These are phyloP conservation scores for Herpailurus yagouaroundi DNA, from an alignment of 2,113 vertebrate species.

Conservation along the genomic window DNA sequence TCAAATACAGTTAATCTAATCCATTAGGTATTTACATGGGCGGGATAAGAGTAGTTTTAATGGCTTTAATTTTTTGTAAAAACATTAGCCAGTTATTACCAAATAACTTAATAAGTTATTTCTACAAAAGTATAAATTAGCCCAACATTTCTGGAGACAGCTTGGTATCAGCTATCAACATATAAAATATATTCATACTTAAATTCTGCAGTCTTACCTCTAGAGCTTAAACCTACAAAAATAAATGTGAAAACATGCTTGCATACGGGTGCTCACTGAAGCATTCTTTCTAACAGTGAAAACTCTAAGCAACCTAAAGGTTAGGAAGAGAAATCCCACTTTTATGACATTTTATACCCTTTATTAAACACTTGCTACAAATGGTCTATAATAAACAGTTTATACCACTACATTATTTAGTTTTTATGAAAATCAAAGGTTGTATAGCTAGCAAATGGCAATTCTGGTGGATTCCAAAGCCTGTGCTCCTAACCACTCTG, in stretches of 20 bases:
- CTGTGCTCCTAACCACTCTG: background rate
- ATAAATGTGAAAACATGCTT: background rate
- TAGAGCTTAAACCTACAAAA: background rate
- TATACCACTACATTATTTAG: background rate
- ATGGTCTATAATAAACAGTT: background rate
- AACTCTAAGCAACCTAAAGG: slow-evolving; percentile 14
- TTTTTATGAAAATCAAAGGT: background rate
- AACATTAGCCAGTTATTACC: background rate
- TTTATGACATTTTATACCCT: background rate
- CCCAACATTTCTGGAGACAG: background rate
- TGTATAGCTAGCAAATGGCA: background rate
- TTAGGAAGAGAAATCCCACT: background rate
- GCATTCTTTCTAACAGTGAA: background rate
- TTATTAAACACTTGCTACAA: background rate
- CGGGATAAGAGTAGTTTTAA: slow-evolving; percentile 10
- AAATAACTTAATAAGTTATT: slow-evolving; percentile 11
- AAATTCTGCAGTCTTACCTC: background rate
- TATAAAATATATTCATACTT: background rate
- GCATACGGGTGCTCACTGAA: background rate
- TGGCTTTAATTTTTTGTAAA: background rate
- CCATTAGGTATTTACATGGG: background rate
- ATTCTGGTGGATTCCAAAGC: background rate
- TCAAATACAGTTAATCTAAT: background rate
- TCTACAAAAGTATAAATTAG: slow-evolving; percentile 3
- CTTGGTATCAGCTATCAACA: background rate